These are phyloP conservation scores for Semibalanus balanoides DNA, from an alignment of 1,140 invertebrate genomes.

Conservation along the genomic window DNA sequence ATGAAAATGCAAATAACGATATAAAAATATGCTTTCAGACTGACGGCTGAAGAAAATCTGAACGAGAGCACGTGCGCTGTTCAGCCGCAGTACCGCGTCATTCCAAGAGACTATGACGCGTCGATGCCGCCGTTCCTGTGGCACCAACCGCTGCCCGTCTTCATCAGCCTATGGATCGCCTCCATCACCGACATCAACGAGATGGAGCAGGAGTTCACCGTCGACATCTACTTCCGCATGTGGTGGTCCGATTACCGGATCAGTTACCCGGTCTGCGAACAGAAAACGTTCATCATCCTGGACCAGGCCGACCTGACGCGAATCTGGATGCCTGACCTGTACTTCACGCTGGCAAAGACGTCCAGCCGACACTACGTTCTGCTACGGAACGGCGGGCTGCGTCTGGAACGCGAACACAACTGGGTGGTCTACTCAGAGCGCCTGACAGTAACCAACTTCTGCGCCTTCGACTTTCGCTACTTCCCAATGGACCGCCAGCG, in stretches of 20 bases:
- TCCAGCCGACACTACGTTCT: background rate
- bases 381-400: background rate
- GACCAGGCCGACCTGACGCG: background rate
- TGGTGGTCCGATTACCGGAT: background rate
- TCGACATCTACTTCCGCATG: background rate
- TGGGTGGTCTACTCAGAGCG: background rate
- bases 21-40: no score
- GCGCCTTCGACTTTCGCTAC: background rate
- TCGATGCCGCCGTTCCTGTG: background rate
- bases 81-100: background rate
- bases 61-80: background rate
- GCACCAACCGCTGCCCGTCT: background rate
- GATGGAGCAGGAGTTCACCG: background rate
- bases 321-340: background rate
- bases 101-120: background rate
- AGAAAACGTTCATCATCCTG: background rate
- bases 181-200: background rate
- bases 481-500: background rate
- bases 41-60: background rate
- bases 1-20: no score
- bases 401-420: background rate
- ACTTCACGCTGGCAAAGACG: background rate
- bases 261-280: background rate
- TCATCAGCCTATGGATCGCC: background rate
- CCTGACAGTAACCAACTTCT: background rate